These are phyloP conservation scores for Corythornis madagascariensis DNA, from an alignment of 2,113 vertebrate species.

Conservation along the genomic window DNA sequence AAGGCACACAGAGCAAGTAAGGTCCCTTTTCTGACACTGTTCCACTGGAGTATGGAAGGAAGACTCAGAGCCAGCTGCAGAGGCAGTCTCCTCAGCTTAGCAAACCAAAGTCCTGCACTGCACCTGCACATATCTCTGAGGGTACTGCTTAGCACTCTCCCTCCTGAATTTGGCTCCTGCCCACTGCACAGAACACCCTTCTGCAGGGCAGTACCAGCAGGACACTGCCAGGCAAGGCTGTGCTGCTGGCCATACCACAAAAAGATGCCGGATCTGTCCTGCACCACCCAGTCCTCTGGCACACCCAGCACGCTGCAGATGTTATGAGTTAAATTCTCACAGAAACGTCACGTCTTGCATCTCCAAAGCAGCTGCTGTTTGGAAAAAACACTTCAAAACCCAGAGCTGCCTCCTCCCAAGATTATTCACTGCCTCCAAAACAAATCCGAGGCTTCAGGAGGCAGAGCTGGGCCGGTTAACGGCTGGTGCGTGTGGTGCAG, in stretches of 20 bases:
- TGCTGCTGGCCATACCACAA: rapidly evolving
- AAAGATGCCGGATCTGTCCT: not conserved
- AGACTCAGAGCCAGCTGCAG: not conserved
- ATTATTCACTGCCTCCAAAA: not conserved
- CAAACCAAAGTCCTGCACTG: not conserved
- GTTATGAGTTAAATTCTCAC: not conserved
- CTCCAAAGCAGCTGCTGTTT: not conserved
- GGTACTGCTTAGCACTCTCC: not conserved
- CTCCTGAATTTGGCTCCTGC: not conserved
- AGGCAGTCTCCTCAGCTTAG: not conserved
- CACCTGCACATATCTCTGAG: not conserved
- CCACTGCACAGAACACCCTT: not conserved
- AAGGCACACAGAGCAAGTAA: rapidly evolving
- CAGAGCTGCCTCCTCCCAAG: not conserved
- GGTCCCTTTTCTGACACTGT: not conserved
- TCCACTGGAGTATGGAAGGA: not conserved
- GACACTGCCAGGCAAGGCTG: not conserved
- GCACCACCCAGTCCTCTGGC: not conserved
- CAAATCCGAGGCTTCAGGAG: not conserved
- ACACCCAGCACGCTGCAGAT: not conserved
- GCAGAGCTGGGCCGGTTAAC: not conserved
- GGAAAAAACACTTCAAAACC: not conserved
- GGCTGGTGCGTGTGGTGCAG: too few relatives aligned
- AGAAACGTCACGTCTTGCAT: not conserved
- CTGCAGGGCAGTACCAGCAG: not conserved